Conservation (phyloP, 2,113 vertebrate genomes). For the Neogobius melanostomus region DNA sequence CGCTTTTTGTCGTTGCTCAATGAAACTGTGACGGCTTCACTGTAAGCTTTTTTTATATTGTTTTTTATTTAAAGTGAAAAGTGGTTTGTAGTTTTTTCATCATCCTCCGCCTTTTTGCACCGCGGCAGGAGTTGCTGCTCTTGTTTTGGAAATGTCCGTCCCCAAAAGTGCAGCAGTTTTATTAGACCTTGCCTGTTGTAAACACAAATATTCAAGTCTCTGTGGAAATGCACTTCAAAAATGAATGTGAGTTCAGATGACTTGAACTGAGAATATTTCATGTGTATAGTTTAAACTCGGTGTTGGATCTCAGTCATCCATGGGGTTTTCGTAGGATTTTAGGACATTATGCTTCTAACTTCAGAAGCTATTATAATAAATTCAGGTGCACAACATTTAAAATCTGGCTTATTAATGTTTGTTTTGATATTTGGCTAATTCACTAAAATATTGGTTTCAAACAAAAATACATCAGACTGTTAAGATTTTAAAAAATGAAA, state of each 20-base stretch:
- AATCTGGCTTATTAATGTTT: too few relatives aligned
- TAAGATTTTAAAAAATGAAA: too few relatives aligned
- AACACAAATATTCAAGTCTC: neutral
- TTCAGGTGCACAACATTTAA: too few relatives aligned
- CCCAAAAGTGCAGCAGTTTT: constrained; percentile 2
- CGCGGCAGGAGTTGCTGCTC: neutral
- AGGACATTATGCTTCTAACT: too few relatives aligned
- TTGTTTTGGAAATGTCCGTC: neutral
- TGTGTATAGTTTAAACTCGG: too few relatives aligned
- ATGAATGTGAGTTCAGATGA: neutral
- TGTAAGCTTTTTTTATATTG: neutral
- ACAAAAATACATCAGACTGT: too few relatives aligned
- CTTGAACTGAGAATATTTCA: neutral
- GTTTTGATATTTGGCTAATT: too few relatives aligned
- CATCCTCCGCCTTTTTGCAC: constrained; percentile 18
- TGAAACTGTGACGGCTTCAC: constrained; percentile 15
- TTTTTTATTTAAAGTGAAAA: constrained; percentile 1
- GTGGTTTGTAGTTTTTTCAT: neutral
- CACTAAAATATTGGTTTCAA: too few relatives aligned
- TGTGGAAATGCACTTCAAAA: constrained; percentile 1
- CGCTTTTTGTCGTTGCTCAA: neutral
- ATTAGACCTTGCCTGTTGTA: neutral
- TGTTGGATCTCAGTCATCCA: too few relatives aligned
- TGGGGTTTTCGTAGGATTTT: too few relatives aligned
- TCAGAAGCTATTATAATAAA: too few relatives aligned